A percentile compares a stretch with the other conserved stretches of the same genome.
Evolutionary conservation across 2,888 invertebrate genomes (phyloP).

Genomic region (Poecilobothrus nobilitatus): DNA sequence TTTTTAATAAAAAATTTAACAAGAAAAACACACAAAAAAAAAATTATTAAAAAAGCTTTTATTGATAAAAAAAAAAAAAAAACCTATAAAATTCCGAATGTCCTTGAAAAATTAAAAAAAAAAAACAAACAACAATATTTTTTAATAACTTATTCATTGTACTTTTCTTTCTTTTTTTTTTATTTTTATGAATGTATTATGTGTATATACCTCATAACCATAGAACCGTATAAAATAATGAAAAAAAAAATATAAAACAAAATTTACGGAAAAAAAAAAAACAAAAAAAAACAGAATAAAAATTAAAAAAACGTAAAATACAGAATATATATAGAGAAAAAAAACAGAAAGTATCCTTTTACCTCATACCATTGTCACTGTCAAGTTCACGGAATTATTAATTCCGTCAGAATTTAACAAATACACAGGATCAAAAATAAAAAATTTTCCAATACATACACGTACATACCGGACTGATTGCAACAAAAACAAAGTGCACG

Average conservation of each 20-base stretch:
- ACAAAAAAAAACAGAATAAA: background rate
- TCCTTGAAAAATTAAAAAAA: background rate
- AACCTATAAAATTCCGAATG: background rate
- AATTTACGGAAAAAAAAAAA: too few relatives aligned
- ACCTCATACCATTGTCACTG: background rate
- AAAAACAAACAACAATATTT: background rate
- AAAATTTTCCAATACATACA: too few relatives aligned
- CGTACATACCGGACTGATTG: too few relatives aligned
- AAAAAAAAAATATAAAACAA: background rate
- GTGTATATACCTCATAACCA: too few relatives aligned
- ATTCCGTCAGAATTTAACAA: background rate
- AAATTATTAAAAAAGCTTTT: background rate
- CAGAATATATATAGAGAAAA: too few relatives aligned
- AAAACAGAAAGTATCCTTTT: background rate
- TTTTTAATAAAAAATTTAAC: too few relatives aligned
- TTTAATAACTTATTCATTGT: background rate
- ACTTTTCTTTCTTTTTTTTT: too few relatives aligned
- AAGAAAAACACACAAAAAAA: background rate
- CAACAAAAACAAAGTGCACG: too few relatives aligned
- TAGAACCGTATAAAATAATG: background rate
- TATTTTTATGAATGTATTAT: background rate
- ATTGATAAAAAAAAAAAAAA: background rate
- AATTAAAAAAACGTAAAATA: background rate
- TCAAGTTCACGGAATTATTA: conserved; percentile 1
- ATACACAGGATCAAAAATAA: too few relatives aligned